Evolutionary conservation across 2,797 vertebrate genomes (phyloP).

Genomic region (Aselliscus stoliczkanus): DNA sequence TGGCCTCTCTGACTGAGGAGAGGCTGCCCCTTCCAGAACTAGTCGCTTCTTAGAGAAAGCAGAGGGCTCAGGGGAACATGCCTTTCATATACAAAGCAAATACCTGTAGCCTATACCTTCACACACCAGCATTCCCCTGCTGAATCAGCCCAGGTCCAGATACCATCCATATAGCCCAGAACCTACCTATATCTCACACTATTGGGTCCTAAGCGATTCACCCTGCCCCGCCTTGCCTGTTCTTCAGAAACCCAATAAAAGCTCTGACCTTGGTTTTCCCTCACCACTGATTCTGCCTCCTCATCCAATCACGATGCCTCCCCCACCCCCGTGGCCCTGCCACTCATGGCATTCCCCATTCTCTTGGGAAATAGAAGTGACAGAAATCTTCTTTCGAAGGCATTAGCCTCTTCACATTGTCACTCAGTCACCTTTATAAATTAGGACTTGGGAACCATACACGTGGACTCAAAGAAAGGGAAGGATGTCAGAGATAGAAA

Average conservation of each 20-base stretch:
- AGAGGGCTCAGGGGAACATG: background rate
- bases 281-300: background rate
- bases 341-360: background rate
- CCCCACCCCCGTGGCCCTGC: rapidly evolving
- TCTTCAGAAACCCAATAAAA: background rate
- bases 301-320: background rate
- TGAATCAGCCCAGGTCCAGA: background rate
- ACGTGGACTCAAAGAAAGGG: background rate
- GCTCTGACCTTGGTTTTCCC: background rate
- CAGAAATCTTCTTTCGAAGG: background rate
- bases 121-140: background rate
- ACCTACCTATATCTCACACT: background rate
- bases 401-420: background rate
- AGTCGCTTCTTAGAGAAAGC: background rate
- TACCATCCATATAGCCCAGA: too few species aligned
- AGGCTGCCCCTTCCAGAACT: background rate
- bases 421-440: background rate
- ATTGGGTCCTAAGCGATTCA: background rate
- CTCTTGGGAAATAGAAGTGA: background rate
- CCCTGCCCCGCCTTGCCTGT: background rate
- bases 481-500: background rate
- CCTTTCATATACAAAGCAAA: background rate
- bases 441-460: background rate
- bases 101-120: background rate
- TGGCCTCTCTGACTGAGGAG: background rate